Percentiles rank a stretch among this genome's conserved stretches.
phyloP scores from a whole-genome alignment of 2,113 vertebrate genomes.

The Microcebus griseorufus region DNA sequence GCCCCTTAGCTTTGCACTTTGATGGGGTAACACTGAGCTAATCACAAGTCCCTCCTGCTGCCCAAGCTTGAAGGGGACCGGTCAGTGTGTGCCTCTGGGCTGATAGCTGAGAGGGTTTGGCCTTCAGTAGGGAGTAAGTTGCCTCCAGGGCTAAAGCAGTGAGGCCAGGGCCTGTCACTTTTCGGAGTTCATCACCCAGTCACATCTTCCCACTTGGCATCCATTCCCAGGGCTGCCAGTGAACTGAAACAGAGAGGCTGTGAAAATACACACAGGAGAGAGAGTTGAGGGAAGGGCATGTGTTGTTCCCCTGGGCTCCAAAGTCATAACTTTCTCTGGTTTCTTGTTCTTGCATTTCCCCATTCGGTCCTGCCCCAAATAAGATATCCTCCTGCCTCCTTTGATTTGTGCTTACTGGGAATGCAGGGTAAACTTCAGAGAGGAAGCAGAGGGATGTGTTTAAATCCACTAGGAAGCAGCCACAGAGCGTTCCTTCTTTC shows the following conservation, averaged over 20 bases:
- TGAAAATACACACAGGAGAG: conserved; percentile 68
- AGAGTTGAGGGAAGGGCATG: conserved; percentile 19
- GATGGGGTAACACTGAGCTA: conserved; percentile 27
- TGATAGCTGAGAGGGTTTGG: not conserved
- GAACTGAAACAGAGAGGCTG: conserved; percentile 59
- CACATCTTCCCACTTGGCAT: conserved; percentile 54
- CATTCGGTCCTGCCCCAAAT: conserved; percentile 1
- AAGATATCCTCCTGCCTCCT: conserved; percentile 68
- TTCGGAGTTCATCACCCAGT: conserved; percentile 51
- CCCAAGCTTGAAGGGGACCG: not conserved
- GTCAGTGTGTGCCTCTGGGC: not conserved
- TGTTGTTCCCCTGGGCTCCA: conserved; percentile 64
- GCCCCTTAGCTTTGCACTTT: conserved; percentile 36
- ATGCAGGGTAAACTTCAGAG: not conserved
- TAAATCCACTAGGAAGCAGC: conserved; percentile 52
- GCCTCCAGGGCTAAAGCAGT: not conserved
- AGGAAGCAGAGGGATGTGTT: conserved; percentile 53
- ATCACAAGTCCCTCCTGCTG: not conserved
- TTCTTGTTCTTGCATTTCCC: conserved; percentile 60
- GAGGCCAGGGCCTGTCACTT: conserved; percentile 49
- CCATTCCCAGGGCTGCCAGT: conserved; percentile 46
- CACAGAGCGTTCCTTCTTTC: conserved; percentile 59
- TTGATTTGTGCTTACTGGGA: conserved; percentile 58
- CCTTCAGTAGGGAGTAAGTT: not conserved
- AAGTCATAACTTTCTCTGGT: conserved; percentile 58